phyloP scores from a whole-genome alignment of 2,797 vertebrate genomes.

The Enteromius anoplus region DNA sequence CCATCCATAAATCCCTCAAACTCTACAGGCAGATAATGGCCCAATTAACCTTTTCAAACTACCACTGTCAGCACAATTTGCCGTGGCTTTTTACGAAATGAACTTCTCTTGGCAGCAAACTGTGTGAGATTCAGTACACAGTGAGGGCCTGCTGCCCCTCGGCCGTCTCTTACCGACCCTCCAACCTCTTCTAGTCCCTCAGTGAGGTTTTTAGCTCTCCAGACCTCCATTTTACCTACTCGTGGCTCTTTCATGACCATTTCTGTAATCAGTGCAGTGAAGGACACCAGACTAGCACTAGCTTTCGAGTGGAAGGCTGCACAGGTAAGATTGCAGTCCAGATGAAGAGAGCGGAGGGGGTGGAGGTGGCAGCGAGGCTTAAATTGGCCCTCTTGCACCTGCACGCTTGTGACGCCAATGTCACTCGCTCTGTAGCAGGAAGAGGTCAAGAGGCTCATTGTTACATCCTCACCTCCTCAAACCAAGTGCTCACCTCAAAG shows the following conservation, averaged over 20 bases:
- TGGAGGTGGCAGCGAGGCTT: slow-evolving; percentile 21
- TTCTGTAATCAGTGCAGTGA: slow-evolving; percentile 66
- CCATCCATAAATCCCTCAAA: slow-evolving; percentile 82
- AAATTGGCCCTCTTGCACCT: slow-evolving; percentile 59
- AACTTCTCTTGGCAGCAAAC: slow-evolving; percentile 60
- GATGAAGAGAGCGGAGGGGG: slow-evolving; percentile 51
- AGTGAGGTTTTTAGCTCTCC: slow-evolving; percentile 65
- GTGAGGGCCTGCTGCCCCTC: slow-evolving; percentile 63
- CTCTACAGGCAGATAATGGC: slow-evolving; percentile 80
- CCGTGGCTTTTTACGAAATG: slow-evolving; percentile 62
- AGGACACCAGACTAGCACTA: slow-evolving; percentile 52
- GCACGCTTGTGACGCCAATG: slow-evolving; percentile 15
- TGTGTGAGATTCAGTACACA: slow-evolving; percentile 63
- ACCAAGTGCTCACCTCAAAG: slow-evolving; percentile 42
- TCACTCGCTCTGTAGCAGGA: slow-evolving; percentile 27
- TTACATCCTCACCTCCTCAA: slow-evolving; percentile 51
- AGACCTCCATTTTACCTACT: slow-evolving; percentile 61
- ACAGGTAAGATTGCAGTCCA: slow-evolving; percentile 62
- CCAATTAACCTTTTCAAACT: slow-evolving; percentile 87
- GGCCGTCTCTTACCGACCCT: slow-evolving; percentile 36
- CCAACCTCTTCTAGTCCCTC: slow-evolving; percentile 35
- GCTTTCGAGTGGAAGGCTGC: slow-evolving; percentile 55
- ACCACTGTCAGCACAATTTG: slow-evolving; percentile 73
- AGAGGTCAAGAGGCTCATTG: slow-evolving; percentile 53
- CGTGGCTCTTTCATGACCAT: slow-evolving; percentile 59